phyloP scores from a whole-genome alignment of 2,888 invertebrate species.

The Oxycera nigricornis region DNA sequence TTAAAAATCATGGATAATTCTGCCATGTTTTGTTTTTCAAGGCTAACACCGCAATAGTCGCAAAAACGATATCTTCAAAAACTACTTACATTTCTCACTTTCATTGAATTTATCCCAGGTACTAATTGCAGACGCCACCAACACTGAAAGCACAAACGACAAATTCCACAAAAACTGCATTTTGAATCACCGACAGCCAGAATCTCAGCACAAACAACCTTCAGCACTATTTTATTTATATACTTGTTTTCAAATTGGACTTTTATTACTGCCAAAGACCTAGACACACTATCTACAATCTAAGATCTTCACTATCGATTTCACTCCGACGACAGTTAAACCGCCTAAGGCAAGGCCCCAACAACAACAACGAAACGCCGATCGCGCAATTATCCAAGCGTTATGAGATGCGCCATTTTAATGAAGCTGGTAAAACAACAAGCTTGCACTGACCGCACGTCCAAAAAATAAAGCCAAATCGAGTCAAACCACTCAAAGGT shows the following conservation, averaged over 20 bases:
- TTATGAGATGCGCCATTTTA: neutral
- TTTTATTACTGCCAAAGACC: neutral
- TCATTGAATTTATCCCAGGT: neutral
- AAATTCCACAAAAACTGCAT: neutral
- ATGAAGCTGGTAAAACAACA: neutral
- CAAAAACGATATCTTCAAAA: too few species aligned
- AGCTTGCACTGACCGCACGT: neutral
- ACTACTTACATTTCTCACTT: neutral
- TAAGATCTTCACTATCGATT: neutral
- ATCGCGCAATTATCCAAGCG: too few species aligned
- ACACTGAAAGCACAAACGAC: neutral
- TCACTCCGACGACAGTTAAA: neutral
- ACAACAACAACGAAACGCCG: too few species aligned
- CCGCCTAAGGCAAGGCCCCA: neutral
- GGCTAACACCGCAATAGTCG: too few species aligned
- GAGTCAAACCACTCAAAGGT: too few species aligned
- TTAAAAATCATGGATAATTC: too few species aligned
- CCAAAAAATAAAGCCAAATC: neutral
- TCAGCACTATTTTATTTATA: neutral
- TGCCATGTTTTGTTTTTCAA: too few species aligned
- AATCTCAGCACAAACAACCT: neutral
- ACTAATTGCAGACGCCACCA: neutral
- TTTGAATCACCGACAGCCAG: neutral
- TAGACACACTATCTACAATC: neutral
- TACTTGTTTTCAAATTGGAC: neutral